A percentile compares a stretch with the other conserved stretches of the same genome.
These are phyloP conservation scores for Megaleporinus macrocephalus DNA, from an alignment of 2,113 vertebrate species.

Conservation along the genomic window DNA sequence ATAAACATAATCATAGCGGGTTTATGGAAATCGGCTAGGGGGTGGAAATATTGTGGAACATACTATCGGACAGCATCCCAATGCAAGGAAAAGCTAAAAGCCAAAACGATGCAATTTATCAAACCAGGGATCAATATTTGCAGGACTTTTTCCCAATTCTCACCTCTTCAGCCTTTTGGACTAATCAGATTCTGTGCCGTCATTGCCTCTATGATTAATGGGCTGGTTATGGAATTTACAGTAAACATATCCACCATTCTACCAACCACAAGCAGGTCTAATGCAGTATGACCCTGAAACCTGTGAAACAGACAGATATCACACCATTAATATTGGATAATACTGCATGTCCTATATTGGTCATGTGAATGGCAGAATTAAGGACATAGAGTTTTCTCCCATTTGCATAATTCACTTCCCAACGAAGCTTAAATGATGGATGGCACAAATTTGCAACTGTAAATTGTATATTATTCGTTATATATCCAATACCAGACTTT, in stretches of 20 bases:
- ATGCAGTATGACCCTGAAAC: conserved; percentile 27
- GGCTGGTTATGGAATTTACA: background rate
- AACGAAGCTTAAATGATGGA: conserved; percentile 12
- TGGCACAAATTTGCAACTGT: conserved; percentile 1
- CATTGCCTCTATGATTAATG: conserved; percentile 26
- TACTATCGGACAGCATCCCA: background rate
- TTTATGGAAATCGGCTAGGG: background rate
- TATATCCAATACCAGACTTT: background rate
- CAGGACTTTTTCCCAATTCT: background rate
- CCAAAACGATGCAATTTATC: background rate
- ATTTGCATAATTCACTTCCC: background rate
- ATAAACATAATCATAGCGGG: background rate
- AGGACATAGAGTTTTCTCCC: background rate
- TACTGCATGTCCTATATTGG: conserved; percentile 38
- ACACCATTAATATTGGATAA: conserved; percentile 52
- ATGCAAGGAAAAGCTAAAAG: background rate
- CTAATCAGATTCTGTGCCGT: background rate
- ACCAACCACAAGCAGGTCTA: background rate
- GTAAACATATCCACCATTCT: conserved; percentile 16
- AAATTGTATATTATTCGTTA: conserved; percentile 15
- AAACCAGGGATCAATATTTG: conserved; percentile 20
- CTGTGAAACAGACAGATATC: background rate
- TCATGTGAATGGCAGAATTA: conserved; percentile 21
- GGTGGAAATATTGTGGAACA: background rate
- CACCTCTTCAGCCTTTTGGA: background rate